phyloP scores from a whole-genome alignment of 2,797 vertebrate species.

The Crax fasciolata region DNA sequence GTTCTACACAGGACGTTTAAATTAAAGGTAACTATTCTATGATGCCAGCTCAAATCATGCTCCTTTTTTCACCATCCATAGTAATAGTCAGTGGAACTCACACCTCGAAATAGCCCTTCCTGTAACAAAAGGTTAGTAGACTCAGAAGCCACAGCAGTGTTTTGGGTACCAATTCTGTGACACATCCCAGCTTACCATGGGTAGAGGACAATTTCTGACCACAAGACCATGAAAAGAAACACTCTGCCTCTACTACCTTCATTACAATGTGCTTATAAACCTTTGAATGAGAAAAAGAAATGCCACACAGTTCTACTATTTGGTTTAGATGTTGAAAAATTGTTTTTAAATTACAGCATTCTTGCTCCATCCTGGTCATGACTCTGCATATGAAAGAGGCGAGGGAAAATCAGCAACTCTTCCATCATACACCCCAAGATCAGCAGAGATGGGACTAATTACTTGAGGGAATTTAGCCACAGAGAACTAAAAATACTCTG shows the following conservation, averaged over 20 bases:
- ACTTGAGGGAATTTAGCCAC: neutral
- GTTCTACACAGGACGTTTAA: neutral
- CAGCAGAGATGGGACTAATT: accelerated
- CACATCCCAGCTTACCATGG: neutral
- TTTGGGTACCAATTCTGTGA: neutral
- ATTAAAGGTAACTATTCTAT: neutral
- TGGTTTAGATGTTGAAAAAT: neutral
- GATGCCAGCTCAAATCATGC: neutral
- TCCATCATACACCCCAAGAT: neutral
- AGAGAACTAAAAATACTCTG: neutral
- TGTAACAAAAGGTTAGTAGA: slow-evolving; percentile 5
- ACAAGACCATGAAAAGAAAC: neutral
- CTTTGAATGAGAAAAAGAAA: neutral
- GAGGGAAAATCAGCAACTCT: neutral
- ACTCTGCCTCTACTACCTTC: neutral
- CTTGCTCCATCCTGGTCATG: neutral
- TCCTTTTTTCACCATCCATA: neutral
- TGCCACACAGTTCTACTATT: accelerated
- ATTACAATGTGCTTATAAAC: neutral
- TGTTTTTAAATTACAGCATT: neutral
- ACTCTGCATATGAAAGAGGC: neutral
- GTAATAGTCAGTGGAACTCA: neutral
- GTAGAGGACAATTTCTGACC: neutral
- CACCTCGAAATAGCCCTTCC: neutral
- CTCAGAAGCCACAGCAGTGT: neutral